These are phyloP conservation scores for Drosophila dunni DNA, from an alignment of 1,140 invertebrate species.

Conservation along the genomic window DNA sequence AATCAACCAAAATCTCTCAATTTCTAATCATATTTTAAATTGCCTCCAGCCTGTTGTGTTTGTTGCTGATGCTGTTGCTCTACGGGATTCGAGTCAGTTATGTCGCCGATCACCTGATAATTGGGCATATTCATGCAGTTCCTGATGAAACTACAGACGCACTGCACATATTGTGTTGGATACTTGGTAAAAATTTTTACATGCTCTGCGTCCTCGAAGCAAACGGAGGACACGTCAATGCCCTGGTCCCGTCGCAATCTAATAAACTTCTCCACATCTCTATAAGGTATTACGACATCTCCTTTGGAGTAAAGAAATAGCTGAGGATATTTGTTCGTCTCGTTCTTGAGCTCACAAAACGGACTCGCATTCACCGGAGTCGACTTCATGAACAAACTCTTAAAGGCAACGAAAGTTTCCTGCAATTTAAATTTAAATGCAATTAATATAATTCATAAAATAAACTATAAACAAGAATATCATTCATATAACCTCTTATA, in stretches of 20 bases:
- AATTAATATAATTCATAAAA: no score
- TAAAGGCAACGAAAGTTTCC: slow-evolving; percentile 80
- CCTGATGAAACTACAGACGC: slow-evolving; percentile 87
- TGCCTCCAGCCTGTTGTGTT: slow-evolving; percentile 10
- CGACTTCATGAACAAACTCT: slow-evolving; percentile 73
- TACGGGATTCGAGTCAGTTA: slow-evolving; percentile 1
- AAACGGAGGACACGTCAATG: slow-evolving; percentile 86
- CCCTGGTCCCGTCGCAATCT: slow-evolving; percentile 86
- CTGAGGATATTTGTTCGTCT: slow-evolving; percentile 87
- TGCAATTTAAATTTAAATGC: slow-evolving; percentile 10
- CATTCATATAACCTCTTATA: no score
- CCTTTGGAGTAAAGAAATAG: slow-evolving; percentile 91
- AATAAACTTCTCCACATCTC: slow-evolving; percentile 88
- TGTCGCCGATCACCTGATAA: slow-evolving; percentile 18
- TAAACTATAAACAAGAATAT: no score
- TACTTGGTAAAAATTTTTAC: slow-evolving; percentile 89
- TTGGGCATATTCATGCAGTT: slow-evolving; percentile 85
- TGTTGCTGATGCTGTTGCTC: slow-evolving; percentile 20
- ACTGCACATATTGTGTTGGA: slow-evolving; percentile 87
- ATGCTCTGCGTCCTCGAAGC: slow-evolving; percentile 89
- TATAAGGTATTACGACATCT: slow-evolving; percentile 87
- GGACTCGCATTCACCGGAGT: slow-evolving; percentile 84
- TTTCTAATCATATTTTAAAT: slow-evolving; percentile 62
- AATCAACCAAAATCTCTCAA: slow-evolving; percentile 27
- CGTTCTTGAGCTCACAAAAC: slow-evolving; percentile 85